Base-by-base conservation (phyloP, 2,113 vertebrate species). In the Takifugu bimaculatus region DNA sequence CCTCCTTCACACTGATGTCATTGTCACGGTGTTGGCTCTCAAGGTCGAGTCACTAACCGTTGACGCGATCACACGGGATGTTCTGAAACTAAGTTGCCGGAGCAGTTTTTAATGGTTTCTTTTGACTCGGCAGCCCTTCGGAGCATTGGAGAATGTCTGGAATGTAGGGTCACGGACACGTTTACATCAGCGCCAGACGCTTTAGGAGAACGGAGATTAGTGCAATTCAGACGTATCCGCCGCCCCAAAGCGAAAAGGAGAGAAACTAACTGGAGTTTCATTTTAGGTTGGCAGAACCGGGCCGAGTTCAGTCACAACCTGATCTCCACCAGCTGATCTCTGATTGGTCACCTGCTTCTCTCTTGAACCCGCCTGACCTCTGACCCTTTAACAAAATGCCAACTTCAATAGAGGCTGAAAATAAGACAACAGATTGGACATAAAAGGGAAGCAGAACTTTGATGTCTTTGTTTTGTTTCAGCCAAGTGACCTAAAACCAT, bases 51-150 rank as follows among this genome's bases (percentile, higher is more conserved):
- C 54, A 20, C 60, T 78, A 44, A 57, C 72, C 50, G 49, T 58
- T 81, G 72, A 76, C 28, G 44, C 58, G 70, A 77, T 70, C 76
- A 43, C 63, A 60, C 57, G 25, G 61, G 56, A 65, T 48, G 70
- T 62, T 39, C 4, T 45, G 13, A 64, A 62, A 57, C 45, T 0
- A 57, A 26, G 48, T 43, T 26, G 12, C 12, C 20, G 44, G 50
- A 28, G 15, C 44, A 45, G 3, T 26, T 63, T 65, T 63, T 68
- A 12, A 49, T 54, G 13, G 10, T 65, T 63, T 73, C 13, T 55
- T 53, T 15, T 26, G 26, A 51, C 29, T 32, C 25, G 48, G 14
- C 15, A 10, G 48, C n/a, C 39, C 14, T 10, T 59, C 32, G 63
- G 71, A 74, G 74, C 66, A 47, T 29, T 26, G n/a, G 28, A 56